These are phyloP conservation scores for Geopemphigus sp. DNA, from an alignment of 1,140 invertebrate genomes.

Conservation along the genomic window DNA sequence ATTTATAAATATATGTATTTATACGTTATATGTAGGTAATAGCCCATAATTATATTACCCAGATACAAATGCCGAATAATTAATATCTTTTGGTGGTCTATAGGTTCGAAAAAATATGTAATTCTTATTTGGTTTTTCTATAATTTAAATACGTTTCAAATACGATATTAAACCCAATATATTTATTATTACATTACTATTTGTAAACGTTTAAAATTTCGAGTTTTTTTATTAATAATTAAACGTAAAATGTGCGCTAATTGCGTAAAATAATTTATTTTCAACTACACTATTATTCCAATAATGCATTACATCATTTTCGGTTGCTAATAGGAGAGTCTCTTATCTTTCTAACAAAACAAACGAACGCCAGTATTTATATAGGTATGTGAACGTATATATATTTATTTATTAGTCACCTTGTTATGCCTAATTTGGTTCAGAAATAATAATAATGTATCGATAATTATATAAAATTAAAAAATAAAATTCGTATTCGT, in stretches of 20 bases:
- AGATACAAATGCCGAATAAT: too few species aligned
- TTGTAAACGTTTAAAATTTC: too few species aligned
- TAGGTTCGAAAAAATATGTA: too few species aligned
- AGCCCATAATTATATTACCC: too few species aligned
- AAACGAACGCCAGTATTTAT: not conserved
- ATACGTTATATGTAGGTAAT: too few species aligned
- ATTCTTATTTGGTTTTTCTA: too few species aligned
- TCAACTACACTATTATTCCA: not conserved
- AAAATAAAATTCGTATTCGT: not conserved
- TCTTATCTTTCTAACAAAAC: constrained; percentile 14
- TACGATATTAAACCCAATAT: too few species aligned
- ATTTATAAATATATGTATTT: not conserved
- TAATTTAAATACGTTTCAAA: too few species aligned
- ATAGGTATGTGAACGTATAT: not conserved
- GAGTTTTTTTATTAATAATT: too few species aligned
- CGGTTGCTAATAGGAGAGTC: not conserved
- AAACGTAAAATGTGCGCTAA: too few species aligned
- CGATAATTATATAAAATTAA: not conserved
- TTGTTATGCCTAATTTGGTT: constrained; percentile 1
- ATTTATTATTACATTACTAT: too few species aligned
- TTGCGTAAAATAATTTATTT: not conserved
- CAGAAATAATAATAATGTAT: not conserved
- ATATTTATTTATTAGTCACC: constrained; percentile 17
- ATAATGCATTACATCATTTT: not conserved
- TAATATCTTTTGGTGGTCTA: too few species aligned